Base-by-base conservation (phyloP, 2,888 invertebrate species). In the Copidosoma aretas region DNA sequence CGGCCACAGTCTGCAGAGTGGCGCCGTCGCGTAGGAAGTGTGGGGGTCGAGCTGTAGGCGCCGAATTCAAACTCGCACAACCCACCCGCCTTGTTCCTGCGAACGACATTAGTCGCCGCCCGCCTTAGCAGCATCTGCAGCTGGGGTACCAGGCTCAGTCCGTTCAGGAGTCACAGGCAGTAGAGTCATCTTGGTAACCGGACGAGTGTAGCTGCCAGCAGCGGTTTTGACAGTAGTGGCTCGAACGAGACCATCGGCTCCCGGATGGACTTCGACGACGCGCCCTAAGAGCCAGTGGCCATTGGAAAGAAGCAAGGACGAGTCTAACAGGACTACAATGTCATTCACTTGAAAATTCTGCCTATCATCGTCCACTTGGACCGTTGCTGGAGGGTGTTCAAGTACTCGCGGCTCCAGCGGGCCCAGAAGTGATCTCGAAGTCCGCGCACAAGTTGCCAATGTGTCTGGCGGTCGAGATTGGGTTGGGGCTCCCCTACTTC, bases 191-290 rank as follows among this genome's bases (percentile, higher is more conserved):
- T 46, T 46, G 8, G 17, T 46, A 12, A 46, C 12, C 2, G 43
- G 43, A 3, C 43, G 43, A 3, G 12, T 14, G 17, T 46, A 46
- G 3, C 2, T 17, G 1, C 43, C 43, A 17, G 12, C 3, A 12
- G 41, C 39, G 5, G 58, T 58, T 39, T 58, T 58, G n/a, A 58
- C n/a, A 19, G 58, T 58, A 1, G 43, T 39, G 5, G 25, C 58
- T 58, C 58, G n/a, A 3, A 43, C 43, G n/a, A 58, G 24, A 1
- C 41, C 58, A 24, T 58, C 58, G 4, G 5, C 3, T 1, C 58
- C 58, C 1, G 32, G 58, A n/a, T 58, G 58, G 5, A 39, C n/a
- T 3, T 10, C 2, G 1, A 58, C 17, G 10, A 58, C n/a, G 4
- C 58, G 39, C 1, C 58, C 58, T 3, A 58, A 10, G 1, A 39